A percentile compares a stretch with the other conserved stretches of the same genome.
These are phyloP conservation scores for Thripadectes ignobilis DNA, from an alignment of 2,797 vertebrate species.

Conservation along the genomic window DNA sequence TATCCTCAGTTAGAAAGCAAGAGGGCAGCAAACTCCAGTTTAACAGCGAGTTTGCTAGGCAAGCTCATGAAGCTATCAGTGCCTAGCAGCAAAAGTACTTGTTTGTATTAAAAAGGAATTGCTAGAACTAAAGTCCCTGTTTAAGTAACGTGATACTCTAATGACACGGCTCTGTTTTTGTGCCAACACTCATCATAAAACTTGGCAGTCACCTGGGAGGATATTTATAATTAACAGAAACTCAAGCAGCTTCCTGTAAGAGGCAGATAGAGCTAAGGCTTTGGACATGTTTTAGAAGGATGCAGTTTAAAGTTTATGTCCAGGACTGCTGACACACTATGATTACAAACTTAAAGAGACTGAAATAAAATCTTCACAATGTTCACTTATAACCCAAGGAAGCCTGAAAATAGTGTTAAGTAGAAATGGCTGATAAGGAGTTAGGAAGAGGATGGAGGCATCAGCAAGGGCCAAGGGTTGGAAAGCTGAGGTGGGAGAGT, in stretches of 20 bases:
- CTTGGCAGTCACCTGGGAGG: not conserved
- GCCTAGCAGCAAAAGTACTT: not conserved
- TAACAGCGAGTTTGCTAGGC: not conserved
- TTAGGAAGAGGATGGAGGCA: not conserved
- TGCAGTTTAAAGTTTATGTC: not conserved
- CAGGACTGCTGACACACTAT: not conserved
- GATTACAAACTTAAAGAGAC: not conserved
- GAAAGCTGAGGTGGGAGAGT: not conserved
- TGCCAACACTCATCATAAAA: not conserved
- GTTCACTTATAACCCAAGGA: not conserved
- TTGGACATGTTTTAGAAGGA: not conserved
- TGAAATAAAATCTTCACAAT: not conserved
- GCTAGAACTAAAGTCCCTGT: not conserved
- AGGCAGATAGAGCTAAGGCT: not conserved
- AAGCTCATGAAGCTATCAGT: not conserved
- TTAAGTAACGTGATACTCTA: not conserved
- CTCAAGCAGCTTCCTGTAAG: not conserved
- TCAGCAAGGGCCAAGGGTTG: not conserved
- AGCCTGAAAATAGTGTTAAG: not conserved
- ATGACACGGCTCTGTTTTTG: not conserved
- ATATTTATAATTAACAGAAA: not conserved
- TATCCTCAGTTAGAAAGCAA: not conserved
- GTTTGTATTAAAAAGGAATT: not conserved
- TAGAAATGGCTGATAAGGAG: not conserved
- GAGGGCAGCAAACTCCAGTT: constrained; percentile 43